Conservation (phyloP, 2,888 invertebrate species). For the Phytoseiulus persimilis region DNA sequence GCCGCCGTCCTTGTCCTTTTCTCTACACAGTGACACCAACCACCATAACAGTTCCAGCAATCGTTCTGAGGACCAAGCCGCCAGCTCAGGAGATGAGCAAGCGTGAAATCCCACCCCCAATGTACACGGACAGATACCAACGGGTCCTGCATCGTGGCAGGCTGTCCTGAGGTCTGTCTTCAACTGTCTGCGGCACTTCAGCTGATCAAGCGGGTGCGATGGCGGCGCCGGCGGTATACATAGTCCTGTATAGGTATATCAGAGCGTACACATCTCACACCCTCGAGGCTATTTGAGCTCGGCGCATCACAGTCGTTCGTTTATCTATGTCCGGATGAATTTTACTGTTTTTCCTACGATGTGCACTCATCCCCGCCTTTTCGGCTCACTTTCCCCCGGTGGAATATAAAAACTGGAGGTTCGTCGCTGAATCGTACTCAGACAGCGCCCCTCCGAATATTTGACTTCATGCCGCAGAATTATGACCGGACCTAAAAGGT, state of each 20-base stretch:
- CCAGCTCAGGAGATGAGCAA: neutral
- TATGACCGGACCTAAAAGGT: neutral
- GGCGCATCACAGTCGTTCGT: neutral
- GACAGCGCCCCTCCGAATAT: neutral
- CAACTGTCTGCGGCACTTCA: neutral
- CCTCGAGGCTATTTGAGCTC: neutral
- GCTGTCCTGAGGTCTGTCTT: neutral
- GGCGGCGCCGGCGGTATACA: neutral
- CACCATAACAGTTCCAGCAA: neutral
- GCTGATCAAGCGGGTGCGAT: no score
- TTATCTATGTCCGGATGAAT: neutral
- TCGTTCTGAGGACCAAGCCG: neutral
- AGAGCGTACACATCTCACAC: neutral
- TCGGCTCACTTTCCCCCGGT: neutral
- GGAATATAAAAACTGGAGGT: neutral
- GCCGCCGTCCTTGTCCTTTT: neutral
- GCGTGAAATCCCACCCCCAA: slow-evolving; percentile 32
- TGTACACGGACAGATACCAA: neutral
- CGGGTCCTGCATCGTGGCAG: neutral
- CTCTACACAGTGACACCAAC: neutral
- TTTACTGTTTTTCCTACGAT: neutral
- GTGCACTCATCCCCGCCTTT: neutral
- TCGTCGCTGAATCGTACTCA: neutral
- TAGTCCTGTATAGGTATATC: neutral
- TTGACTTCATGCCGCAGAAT: neutral